These are phyloP conservation scores for Capitulum mitella DNA, from an alignment of 2,888 invertebrate species.

Conservation along the genomic window DNA sequence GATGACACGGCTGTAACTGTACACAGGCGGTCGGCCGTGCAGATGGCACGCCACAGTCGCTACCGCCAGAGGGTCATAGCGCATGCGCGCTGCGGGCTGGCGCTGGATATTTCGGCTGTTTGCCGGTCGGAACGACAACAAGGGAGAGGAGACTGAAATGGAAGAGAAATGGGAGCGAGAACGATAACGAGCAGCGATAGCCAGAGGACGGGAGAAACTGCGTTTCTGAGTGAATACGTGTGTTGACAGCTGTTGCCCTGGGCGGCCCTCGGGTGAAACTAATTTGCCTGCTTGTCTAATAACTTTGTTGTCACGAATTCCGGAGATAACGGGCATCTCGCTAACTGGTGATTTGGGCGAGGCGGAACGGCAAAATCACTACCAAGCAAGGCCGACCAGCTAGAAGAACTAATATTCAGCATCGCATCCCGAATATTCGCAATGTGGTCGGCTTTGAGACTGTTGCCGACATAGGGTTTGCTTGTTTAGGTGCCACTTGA, in stretches of 20 bases:
- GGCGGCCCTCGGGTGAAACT: background rate
- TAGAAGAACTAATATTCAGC: too few relatives aligned
- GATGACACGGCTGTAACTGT: too few relatives aligned
- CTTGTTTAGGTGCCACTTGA: too few relatives aligned
- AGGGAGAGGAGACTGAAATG: background rate
- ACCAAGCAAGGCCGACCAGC: too few relatives aligned
- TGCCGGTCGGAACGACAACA: too few relatives aligned
- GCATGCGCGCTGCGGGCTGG: background rate
- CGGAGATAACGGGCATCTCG: background rate
- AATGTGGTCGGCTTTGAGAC: too few relatives aligned
- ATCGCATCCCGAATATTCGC: too few relatives aligned
- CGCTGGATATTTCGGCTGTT: too few relatives aligned
- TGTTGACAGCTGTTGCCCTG: background rate
- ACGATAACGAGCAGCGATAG: background rate
- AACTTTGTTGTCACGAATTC: background rate
- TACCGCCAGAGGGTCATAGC: background rate
- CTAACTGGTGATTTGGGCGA: background rate
- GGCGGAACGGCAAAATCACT: too few relatives aligned
- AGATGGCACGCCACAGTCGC: too few relatives aligned
- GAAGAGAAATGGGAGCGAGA: background rate
- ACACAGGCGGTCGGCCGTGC: too few relatives aligned
- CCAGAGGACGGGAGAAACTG: background rate
- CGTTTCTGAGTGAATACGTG: background rate
- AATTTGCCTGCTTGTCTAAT: background rate
- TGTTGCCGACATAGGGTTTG: too few relatives aligned